A percentile compares a stretch with the other conserved stretches of the same genome.
Conservation (phyloP, 2,888 invertebrate species). For the Alloplasta piceator region DNA sequence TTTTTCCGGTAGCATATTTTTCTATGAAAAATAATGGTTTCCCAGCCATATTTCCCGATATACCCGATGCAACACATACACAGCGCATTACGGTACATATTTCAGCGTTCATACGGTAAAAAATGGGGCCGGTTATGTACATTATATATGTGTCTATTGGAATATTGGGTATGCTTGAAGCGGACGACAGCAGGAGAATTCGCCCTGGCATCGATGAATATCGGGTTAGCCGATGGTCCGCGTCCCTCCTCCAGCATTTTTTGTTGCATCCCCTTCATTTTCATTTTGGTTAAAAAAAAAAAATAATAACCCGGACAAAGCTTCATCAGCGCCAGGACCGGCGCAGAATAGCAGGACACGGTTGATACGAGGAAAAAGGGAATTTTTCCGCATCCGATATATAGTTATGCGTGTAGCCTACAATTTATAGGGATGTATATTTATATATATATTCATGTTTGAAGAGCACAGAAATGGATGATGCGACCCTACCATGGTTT, state of each 20-base stretch:
- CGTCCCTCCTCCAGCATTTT: conserved; percentile 54
- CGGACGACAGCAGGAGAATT: conserved; percentile 47
- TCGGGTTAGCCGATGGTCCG: conserved; percentile 71
- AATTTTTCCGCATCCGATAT: neutral
- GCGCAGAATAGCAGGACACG: neutral
- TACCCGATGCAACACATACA: too few relatives aligned
- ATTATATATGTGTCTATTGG: conserved; percentile 3
- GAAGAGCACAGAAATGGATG: conserved; percentile 16
- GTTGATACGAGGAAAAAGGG: conserved; percentile 7
- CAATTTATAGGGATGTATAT: neutral
- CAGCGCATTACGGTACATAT: too few relatives aligned
- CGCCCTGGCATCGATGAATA: conserved; percentile 70
- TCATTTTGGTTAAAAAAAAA: neutral
- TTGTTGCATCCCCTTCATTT: conserved; percentile 18
- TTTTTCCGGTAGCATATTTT: too few relatives aligned
- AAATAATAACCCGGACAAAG: neutral
- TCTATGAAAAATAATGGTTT: too few relatives aligned
- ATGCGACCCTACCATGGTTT: neutral
- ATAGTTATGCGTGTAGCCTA: neutral
- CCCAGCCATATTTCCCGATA: too few relatives aligned
- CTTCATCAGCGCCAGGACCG: conserved; percentile 2
- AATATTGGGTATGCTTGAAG: conserved; percentile 30
- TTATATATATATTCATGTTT: neutral
- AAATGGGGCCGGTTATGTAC: conserved; percentile 34
- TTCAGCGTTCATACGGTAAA: conserved; percentile 26